These are phyloP conservation scores for Paradisaea rubra DNA, from an alignment of 2,113 vertebrate genomes.

Conservation along the genomic window DNA sequence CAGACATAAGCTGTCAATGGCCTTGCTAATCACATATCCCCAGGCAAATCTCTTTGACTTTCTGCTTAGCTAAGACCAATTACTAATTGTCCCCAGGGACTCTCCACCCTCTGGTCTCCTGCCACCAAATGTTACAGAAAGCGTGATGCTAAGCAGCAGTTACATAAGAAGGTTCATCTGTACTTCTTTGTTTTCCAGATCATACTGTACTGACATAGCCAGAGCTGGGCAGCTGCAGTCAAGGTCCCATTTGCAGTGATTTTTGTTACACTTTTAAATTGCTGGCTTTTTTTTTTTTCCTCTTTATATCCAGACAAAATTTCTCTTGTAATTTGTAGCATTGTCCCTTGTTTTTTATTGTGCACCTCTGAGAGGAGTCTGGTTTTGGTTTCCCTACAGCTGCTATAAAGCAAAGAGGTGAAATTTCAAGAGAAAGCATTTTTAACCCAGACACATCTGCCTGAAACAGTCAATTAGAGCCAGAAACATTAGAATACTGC, in stretches of 20 bases:
- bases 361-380: not conserved
- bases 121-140: not conserved
- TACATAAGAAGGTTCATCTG: not conserved
- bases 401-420: not conserved
- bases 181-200: not conserved
- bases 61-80: not conserved
- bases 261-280: not conserved
- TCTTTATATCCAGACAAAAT: not conserved
- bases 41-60: not conserved
- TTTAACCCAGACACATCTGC: not conserved
- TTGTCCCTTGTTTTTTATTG: not conserved
- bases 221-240: not conserved
- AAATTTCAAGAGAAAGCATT: not conserved
- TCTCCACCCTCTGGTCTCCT: not conserved
- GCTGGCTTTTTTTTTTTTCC: not conserved
- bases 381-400: not conserved
- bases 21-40: not conserved
- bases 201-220: not conserved
- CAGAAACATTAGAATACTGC: not conserved
- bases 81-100: not conserved
- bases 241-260: not conserved
- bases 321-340: not conserved
- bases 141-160: not conserved
- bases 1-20: not conserved
- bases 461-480: not conserved